phyloP scores from a whole-genome alignment of 2,888 invertebrate species.

The Chrysotoxum bicinctum region DNA sequence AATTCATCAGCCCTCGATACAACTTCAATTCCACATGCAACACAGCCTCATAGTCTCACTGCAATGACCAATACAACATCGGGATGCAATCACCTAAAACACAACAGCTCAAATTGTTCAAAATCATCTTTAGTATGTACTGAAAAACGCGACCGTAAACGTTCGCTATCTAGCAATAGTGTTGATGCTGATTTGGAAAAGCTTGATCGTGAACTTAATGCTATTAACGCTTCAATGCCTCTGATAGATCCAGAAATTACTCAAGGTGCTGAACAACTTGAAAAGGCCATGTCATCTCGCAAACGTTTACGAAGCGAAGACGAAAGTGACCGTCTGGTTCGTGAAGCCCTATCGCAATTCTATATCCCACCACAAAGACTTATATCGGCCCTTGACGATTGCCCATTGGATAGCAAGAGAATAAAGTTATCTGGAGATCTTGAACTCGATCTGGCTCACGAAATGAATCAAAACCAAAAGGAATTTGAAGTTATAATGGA shows the following conservation, averaged over 20 bases:
- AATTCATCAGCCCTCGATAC: conserved; percentile 35
- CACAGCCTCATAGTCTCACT: conserved; percentile 68
- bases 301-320: conserved; percentile 83
- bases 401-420: conserved; percentile 79
- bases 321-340: conserved; percentile 86
- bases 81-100: conserved; percentile 54
- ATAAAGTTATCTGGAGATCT: conserved; percentile 70
- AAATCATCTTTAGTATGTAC: conserved; percentile 46
- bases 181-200: conserved; percentile 82
- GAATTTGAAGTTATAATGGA: conserved; percentile 82
- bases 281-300: conserved; percentile 80
- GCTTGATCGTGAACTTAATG: conserved; percentile 81
- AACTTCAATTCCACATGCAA: conserved; percentile 57
- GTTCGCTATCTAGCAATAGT: conserved; percentile 78
- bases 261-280: conserved; percentile 81
- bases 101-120: conserved; percentile 45
- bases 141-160: conserved; percentile 75
- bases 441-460: conserved; percentile 79
- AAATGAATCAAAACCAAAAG: conserved; percentile 82
- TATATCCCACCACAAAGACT: conserved; percentile 87
- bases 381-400: conserved; percentile 87
- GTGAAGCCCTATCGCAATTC: conserved; percentile 87
- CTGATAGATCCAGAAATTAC: conserved; percentile 82
- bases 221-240: conserved; percentile 82
- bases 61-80: conserved; percentile 65